Evolutionary conservation across 1,140 invertebrate genomes (phyloP).

Genomic region (Eriosoma lanigerum): DNA sequence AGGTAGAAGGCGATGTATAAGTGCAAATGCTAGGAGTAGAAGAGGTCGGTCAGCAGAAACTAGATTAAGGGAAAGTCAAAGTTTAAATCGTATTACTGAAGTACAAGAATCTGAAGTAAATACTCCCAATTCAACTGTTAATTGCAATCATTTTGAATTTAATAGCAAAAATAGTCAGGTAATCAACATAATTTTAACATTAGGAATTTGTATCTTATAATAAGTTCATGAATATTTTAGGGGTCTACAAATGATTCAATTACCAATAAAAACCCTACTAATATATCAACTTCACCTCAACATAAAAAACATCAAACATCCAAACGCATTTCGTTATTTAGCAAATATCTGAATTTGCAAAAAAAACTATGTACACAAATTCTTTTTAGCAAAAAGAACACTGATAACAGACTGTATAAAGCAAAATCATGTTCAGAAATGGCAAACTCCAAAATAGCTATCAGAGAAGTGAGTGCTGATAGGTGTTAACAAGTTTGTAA

Average conservation of each 20-base stretch:
- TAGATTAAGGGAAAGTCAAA: slow-evolving; percentile 75
- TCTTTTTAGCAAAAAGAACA: slow-evolving; percentile 50
- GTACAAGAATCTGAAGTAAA: slow-evolving; percentile 67
- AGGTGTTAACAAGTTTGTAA: no score
- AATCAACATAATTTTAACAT: not conserved
- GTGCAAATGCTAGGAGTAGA: slow-evolving; percentile 60
- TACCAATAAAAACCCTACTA: not conserved
- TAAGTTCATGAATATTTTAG: not conserved
- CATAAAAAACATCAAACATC: slow-evolving; percentile 41
- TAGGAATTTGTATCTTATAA: no score
- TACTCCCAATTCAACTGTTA: not conserved
- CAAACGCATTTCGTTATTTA: slow-evolving; percentile 55
- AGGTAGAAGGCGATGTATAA: slow-evolving; percentile 52
- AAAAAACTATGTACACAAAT: slow-evolving; percentile 56
- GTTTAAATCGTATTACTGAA: slow-evolving; percentile 78
- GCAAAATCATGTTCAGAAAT: slow-evolving; percentile 53
- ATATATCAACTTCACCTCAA: slow-evolving; percentile 5
- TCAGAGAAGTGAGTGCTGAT: slow-evolving; percentile 33
- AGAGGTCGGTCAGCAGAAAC: slow-evolving; percentile 67
- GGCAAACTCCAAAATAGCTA: slow-evolving; percentile 44
- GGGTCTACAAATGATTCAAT: not conserved
- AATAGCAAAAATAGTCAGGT: slow-evolving; percentile 10
- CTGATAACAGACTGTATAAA: slow-evolving; percentile 53
- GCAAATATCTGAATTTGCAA: slow-evolving; percentile 56
- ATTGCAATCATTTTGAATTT: slow-evolving; percentile 12